These are phyloP conservation scores for Thalassophryne amazonica DNA, from an alignment of 2,797 vertebrate species.

Conservation along the genomic window DNA sequence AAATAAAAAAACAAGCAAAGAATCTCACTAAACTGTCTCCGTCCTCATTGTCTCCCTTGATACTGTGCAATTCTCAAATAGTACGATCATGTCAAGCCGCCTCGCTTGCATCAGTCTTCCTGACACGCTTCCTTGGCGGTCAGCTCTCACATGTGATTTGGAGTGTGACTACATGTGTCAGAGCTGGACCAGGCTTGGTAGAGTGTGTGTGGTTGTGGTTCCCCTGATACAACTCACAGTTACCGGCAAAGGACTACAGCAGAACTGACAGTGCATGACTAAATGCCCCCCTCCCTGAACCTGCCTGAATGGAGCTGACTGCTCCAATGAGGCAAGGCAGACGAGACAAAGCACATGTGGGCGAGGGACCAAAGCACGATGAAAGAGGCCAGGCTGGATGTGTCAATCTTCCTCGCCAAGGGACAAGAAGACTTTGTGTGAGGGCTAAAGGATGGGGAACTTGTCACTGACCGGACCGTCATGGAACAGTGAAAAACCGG, in stretches of 20 bases:
- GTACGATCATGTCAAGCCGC: conserved; percentile 23
- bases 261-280: conserved; percentile 75
- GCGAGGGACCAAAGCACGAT: conserved; percentile 31
- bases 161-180: conserved; percentile 25
- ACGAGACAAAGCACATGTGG: conserved; percentile 58
- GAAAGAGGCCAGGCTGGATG: conserved; percentile 47
- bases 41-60: conserved; percentile 12
- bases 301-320: conserved; percentile 62
- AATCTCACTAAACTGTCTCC: conserved; percentile 10
- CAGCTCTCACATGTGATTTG: conserved; percentile 20
- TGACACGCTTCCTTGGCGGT: conserved; percentile 43
- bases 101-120: conserved; percentile 32
- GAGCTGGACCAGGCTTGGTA: conserved; percentile 14
- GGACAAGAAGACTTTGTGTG: conserved; percentile 55
- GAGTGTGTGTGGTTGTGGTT: conserved; percentile 5
- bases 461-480: conserved; percentile 34
- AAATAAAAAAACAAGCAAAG: no score
- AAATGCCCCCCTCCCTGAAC: conserved; percentile 66
- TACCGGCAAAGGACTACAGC: conserved; percentile 57
- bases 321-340: conserved; percentile 64
- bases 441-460: conserved; percentile 44
- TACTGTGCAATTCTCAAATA: conserved; percentile 16
- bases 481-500: conserved; percentile 38
- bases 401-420: conserved; percentile 58
- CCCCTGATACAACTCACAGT: conserved; percentile 54